Evolutionary conservation across 37 sponge, comb jelly and placozoan genomes (phyloP).

Genomic region (Geodia barretti): DNA sequence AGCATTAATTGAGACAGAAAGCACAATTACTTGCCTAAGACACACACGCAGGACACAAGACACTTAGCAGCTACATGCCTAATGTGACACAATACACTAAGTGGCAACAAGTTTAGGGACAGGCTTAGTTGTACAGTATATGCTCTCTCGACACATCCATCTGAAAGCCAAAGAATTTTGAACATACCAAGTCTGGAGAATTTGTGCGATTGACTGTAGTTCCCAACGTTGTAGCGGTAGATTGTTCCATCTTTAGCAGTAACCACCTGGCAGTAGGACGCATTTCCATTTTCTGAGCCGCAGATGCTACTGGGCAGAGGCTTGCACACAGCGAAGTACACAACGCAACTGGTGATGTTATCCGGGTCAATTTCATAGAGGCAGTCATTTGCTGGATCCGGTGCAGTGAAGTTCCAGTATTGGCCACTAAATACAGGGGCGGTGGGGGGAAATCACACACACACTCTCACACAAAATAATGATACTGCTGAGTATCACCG

Average conservation of each 20-base stretch:
- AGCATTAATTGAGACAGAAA: too few relatives aligned
- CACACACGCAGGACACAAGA: too few relatives aligned
- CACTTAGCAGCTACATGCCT: too few relatives aligned
- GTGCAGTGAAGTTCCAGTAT: conserved; percentile 2
- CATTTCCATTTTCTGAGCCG: not conserved
- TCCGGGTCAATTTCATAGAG: not conserved
- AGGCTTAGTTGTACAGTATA: too few relatives aligned
- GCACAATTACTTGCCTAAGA: too few relatives aligned
- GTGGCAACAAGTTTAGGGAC: too few relatives aligned
- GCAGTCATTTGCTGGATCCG: not conserved
- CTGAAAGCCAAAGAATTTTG: not conserved
- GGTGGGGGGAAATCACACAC: too few relatives aligned
- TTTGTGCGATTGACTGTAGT: not conserved
- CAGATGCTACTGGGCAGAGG: not conserved
- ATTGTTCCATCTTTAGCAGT: not conserved
- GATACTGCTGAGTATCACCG: too few relatives aligned
- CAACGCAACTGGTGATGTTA: not conserved
- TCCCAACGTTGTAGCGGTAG: conserved; percentile 4
- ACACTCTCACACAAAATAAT: too few relatives aligned
- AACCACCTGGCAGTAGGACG: conserved; percentile 24
- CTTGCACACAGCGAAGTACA: conserved; percentile 37
- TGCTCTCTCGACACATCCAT: too few relatives aligned
- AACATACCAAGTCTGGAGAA: not conserved
- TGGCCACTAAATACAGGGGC: conserved; percentile 7
- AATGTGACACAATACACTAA: too few relatives aligned